Percentiles rank a stretch among this genome's conserved stretches.
phyloP scores from a whole-genome alignment of 2,797 vertebrate species.

The Pelodytes ibericus region DNA sequence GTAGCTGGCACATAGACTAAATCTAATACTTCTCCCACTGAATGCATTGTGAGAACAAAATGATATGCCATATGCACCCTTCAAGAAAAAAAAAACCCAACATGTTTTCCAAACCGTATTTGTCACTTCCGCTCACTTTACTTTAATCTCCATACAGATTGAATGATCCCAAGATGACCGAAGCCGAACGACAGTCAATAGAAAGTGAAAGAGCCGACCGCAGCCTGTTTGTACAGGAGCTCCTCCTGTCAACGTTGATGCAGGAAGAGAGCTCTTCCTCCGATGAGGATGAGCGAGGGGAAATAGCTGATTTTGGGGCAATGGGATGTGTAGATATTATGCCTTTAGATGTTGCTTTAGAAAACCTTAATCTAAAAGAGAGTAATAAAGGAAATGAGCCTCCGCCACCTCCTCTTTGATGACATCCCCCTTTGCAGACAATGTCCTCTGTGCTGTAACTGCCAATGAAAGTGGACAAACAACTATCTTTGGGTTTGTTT shows the following conservation, averaged over 20 bases:
- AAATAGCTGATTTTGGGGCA: constrained; percentile 96
- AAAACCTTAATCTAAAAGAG: constrained; percentile 98
- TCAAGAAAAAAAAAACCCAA: no score
- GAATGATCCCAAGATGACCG: constrained; percentile 97
- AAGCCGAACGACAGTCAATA: constrained; percentile 91
- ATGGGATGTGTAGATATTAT: constrained; percentile 99
- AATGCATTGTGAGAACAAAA: no score
- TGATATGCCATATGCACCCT: no score
- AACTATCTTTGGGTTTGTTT: constrained; percentile 82
- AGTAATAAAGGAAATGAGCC: constrained; percentile 94
- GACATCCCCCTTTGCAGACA: constrained; percentile 93
- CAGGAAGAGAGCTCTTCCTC: constrained; percentile 96
- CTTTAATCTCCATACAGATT: constrained; percentile 72
- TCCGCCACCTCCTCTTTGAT: constrained; percentile 99
- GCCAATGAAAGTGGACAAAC: constrained; percentile 94
- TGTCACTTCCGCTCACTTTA: background rate
- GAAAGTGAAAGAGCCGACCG: constrained; percentile 93
- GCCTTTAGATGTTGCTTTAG: constrained; percentile 99
- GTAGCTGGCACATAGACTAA: no score
- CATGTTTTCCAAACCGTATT: no score
- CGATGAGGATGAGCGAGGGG: constrained; percentile 92
- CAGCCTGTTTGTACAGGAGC: constrained; percentile 97
- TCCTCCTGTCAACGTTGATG: constrained; percentile 95
- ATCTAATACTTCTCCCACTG: no score
- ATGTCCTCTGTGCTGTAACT: constrained; percentile 99